A percentile compares a stretch with the other conserved stretches of the same genome.
phyloP scores from a whole-genome alignment of 1,140 invertebrate genomes.

The Manduca sexta region DNA sequence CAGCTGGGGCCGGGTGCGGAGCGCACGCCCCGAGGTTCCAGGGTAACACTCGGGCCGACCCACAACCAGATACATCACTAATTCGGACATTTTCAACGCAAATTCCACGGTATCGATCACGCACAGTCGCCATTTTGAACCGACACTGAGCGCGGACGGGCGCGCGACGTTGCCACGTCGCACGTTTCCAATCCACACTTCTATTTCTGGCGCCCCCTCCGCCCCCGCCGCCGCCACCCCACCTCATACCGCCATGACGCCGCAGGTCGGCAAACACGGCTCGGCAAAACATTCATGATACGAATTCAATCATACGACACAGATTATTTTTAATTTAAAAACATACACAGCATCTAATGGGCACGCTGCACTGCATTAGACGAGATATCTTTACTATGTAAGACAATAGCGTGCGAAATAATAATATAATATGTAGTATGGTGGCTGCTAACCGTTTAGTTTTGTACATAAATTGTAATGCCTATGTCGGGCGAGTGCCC shows the following conservation, averaged over 20 bases:
- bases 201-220: slow-evolving; percentile 61
- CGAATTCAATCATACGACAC: slow-evolving; percentile 32
- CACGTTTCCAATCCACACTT: slow-evolving; percentile 55
- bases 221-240: slow-evolving; percentile 24
- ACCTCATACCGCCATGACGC: slow-evolving; percentile 29
- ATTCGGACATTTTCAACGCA: slow-evolving; percentile 59
- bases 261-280: slow-evolving; percentile 43
- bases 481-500: slow-evolving; percentile 35
- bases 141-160: slow-evolving; percentile 56
- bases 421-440: slow-evolving; percentile 55
- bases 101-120: slow-evolving; percentile 70
- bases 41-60: slow-evolving; percentile 53
- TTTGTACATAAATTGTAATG: slow-evolving; percentile 31
- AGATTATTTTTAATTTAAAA: slow-evolving; percentile 28
- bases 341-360: slow-evolving; percentile 38
- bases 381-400: slow-evolving; percentile 6
- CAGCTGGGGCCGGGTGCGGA: slow-evolving; percentile 39
- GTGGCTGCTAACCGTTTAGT: slow-evolving; percentile 26
- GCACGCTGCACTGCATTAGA: slow-evolving; percentile 12
- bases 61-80: slow-evolving; percentile 61
- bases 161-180: slow-evolving; percentile 67
- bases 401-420: slow-evolving; percentile 38
- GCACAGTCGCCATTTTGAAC: slow-evolving; percentile 71
- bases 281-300: slow-evolving; percentile 58
- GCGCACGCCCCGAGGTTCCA: slow-evolving; percentile 46